Conservation (phyloP, 2,113 vertebrate species). For the Cnemophilus loriae region DNA sequence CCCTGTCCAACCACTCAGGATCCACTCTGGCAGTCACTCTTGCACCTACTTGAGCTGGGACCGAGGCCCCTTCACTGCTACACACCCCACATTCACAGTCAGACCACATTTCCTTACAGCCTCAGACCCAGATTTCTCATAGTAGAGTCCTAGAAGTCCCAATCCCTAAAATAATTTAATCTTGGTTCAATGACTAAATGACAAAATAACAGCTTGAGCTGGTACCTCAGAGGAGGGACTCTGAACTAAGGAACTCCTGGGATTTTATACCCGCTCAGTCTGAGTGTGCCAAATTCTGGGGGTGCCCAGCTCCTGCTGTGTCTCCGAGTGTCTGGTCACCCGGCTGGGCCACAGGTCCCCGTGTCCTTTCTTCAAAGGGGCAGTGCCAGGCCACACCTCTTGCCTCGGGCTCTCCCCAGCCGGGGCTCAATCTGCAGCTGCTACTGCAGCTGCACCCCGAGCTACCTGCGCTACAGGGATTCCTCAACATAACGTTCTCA, state of each 20-base stretch:
- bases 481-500: background rate
- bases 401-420: background rate
- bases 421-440: background rate
- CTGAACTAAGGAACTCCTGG: background rate
- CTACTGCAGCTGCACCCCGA: background rate
- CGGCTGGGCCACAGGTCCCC: background rate
- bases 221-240: background rate
- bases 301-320: background rate
- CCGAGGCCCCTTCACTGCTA: fast-evolving
- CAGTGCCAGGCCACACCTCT: background rate
- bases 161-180: background rate
- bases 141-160: background rate
- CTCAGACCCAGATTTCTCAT: background rate
- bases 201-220: background rate
- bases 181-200: background rate
- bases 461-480: background rate
- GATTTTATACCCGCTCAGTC: background rate
- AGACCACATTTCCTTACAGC: fast-evolving
- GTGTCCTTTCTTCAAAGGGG: background rate
- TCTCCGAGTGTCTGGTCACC: background rate
- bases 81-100: background rate
- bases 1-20: background rate
- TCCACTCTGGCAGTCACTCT: no score
- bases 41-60: background rate
- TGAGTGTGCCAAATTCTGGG: no score